Percentiles rank a stretch among this genome's conserved stretches.
Evolutionary conservation across 2,888 invertebrate species (phyloP).

Genomic region (Apamea sordens): DNA sequence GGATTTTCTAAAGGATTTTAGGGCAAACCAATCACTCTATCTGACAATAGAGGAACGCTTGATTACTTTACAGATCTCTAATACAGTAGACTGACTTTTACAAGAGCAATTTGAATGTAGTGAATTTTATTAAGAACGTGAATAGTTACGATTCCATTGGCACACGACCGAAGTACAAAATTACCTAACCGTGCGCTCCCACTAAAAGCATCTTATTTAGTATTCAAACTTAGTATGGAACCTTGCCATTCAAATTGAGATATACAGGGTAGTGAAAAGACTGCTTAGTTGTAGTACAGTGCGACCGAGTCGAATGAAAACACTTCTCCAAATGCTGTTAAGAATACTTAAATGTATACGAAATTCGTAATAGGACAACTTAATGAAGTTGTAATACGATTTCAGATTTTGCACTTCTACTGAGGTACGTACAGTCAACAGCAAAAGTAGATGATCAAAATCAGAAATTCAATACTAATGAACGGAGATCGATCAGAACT

Average conservation of each 20-base stretch:
- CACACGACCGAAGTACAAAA: constrained; percentile 59
- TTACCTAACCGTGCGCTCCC: constrained; percentile 66
- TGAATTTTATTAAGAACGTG: constrained; percentile 53
- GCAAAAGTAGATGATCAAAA: no score
- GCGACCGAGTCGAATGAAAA: constrained; percentile 71
- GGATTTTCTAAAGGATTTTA: constrained; percentile 30
- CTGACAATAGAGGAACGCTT: constrained; percentile 29
- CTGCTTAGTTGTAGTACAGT: constrained; percentile 70
- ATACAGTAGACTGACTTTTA: constrained; percentile 36
- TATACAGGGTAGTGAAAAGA: constrained; percentile 76
- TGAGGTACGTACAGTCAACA: no score
- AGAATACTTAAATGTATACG: constrained; percentile 60
- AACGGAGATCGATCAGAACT: no score
- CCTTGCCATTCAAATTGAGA: constrained; percentile 81
- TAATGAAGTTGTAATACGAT: constrained; percentile 32
- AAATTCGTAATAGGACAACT: constrained; percentile 45
- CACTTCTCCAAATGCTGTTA: constrained; percentile 66
- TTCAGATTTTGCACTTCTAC: constrained; percentile 7
- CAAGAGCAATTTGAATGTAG: constrained; percentile 42
- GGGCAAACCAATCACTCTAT: constrained; percentile 31
- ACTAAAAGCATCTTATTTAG: constrained; percentile 76
- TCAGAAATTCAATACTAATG: no score
- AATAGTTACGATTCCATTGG: constrained; percentile 58
- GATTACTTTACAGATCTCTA: constrained; percentile 33
- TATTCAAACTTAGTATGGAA: constrained; percentile 79